Base-by-base conservation (phyloP, 2,797 vertebrate genomes). In the Lepus townsendii region DNA sequence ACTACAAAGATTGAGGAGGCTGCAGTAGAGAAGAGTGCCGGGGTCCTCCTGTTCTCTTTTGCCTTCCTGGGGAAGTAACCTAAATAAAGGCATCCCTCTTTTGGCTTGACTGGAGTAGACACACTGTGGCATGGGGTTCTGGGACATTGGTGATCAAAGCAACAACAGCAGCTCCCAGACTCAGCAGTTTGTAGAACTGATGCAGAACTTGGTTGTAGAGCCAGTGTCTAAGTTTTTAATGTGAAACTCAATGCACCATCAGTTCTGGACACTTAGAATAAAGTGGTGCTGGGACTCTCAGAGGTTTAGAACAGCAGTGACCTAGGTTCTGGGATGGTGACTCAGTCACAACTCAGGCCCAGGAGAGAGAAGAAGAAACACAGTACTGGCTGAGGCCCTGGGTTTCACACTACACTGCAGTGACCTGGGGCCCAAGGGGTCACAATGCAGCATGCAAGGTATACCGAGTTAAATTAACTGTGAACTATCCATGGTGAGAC, bases 91-190 rank as follows among this genome's bases (percentile, higher is more conserved):
- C 38, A 12, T 71, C 20, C 22, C 22, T 38, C 22, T 57, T 38
- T 10, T 30, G 26, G 17, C 57, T 7, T 3, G 32, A 8, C n/a
- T 85, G 22, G 0, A 10, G 38, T 60, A 10, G 62, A 27, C 9
- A 0, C 10, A 20, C 22, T 68, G n/a, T 57, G 24, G 16, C 1
- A 27, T 38, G 0, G 13, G 5, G 1, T 2, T 85, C 8, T 17
- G 57, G 5, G 26, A 6, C 3, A 19, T 5, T 38, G 50, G 32
- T 30, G 17, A 42, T 38, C 2, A 17, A 10, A 16, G 32, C 3
- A 9, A 7, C 16, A 42, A 2, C 1, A 42, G 32, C 66, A 27
- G 52, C 0, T 65, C 22, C 24, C 57, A 2, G 14, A 14, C 20
- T 47, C 7, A 66, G 13, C 13, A 14, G 8, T 2, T 38, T 50